Evolutionary conservation across 92 coral and sea anemone species (phyloP).

Genomic region (Virgularia gustaviana): DNA sequence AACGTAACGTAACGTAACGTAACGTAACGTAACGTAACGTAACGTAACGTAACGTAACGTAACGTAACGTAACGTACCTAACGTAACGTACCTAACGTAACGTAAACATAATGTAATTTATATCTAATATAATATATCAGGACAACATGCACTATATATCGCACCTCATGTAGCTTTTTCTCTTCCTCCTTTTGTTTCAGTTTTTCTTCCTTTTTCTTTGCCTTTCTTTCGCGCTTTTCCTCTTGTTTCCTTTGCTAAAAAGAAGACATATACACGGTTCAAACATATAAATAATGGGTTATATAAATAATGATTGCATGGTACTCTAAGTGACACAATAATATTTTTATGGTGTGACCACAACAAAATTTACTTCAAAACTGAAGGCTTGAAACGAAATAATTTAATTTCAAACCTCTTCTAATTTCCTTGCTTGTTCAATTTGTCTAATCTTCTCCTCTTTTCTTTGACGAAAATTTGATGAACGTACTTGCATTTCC

Average conservation of each 20-base stretch:
- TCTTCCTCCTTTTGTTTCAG: conserved; percentile 80
- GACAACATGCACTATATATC: background rate
- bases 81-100: background rate
- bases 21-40: too few species aligned
- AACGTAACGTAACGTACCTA: background rate
- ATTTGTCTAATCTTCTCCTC: conserved; percentile 33
- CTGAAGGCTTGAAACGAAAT: too few species aligned
- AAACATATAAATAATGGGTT: background rate
- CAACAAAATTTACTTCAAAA: background rate
- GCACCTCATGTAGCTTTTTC: conserved; percentile 81
- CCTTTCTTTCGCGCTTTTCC: conserved; percentile 80
- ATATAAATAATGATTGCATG: background rate
- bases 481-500: conserved; percentile 29
- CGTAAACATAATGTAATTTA: background rate
- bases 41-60: too few species aligned
- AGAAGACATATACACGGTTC: background rate
- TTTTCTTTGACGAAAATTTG: conserved; percentile 30
- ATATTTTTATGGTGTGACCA: too few species aligned
- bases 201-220: conserved; percentile 91
- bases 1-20: too few species aligned
- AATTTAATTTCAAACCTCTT: too few species aligned
- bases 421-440: conserved; percentile 36
- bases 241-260: conserved; percentile 82
- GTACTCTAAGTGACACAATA: background rate
- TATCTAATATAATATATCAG: too few species aligned